phyloP scores from a whole-genome alignment of 2,888 invertebrate genomes.

The Drosophila diplacantha region DNA sequence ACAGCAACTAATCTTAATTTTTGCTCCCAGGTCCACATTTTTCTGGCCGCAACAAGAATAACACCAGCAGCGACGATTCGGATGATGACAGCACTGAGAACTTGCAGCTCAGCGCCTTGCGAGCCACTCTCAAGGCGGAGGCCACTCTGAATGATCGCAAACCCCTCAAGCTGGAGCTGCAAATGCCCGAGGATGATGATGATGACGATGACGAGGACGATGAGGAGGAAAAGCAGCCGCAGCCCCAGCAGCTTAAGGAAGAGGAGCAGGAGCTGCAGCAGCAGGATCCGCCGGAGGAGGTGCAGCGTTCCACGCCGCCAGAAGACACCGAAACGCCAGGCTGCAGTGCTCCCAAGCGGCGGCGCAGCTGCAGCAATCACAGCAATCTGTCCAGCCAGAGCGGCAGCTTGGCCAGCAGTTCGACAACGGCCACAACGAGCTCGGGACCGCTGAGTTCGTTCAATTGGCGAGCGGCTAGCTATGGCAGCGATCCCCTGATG shows the following conservation, averaged over 20 bases:
- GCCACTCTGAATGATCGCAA: constrained; percentile 42
- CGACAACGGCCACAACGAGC: constrained; percentile 43
- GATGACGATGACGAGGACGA: not conserved
- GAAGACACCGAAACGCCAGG: constrained; percentile 17
- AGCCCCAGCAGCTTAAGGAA: not conserved
- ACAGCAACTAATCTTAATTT: not conserved
- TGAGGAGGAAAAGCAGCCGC: not conserved
- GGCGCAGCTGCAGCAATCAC: constrained; percentile 36
- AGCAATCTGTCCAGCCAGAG: constrained; percentile 54
- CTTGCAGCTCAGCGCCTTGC: constrained; percentile 48
- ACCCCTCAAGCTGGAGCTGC: constrained; percentile 40
- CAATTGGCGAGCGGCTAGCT: constrained; percentile 31
- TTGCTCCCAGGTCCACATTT: not conserved
- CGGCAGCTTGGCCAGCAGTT: constrained; percentile 41
- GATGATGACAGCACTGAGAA: constrained; percentile 56
- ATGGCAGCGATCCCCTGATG: constrained; percentile 33
- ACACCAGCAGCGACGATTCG: constrained; percentile 24
- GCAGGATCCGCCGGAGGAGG: not conserved
- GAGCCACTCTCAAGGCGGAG: constrained; percentile 49
- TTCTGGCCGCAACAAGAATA: constrained; percentile 11
- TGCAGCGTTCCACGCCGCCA: not conserved
- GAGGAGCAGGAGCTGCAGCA: constrained; percentile 2
- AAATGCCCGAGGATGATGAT: not conserved
- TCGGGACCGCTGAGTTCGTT: constrained; percentile 36
- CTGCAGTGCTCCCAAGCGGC: constrained; percentile 38